Evolutionary conservation across 2,888 invertebrate species (phyloP).

Genomic region (Venusia cambrica): DNA sequence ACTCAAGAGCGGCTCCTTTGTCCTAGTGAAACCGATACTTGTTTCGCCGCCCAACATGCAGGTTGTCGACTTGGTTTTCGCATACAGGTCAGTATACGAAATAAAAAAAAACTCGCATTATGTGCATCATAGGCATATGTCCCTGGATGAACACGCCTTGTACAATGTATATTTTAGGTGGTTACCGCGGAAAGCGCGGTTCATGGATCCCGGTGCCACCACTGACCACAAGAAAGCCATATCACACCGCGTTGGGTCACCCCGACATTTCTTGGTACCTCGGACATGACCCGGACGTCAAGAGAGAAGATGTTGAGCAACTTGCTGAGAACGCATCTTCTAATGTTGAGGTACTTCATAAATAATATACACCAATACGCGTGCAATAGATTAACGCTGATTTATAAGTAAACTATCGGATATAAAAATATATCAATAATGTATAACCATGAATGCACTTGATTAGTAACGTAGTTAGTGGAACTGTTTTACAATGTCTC

Average conservation of each 20-base stretch:
- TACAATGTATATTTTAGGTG: conserved; percentile 24
- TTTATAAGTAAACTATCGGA: conserved; percentile 9
- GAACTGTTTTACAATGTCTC: conserved; percentile 20
- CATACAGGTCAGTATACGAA: conserved; percentile 10
- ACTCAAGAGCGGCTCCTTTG: too few relatives aligned
- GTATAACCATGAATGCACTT: conserved; percentile 7
- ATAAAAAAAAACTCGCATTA: conserved; percentile 1
- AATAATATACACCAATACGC: conserved; percentile 14
- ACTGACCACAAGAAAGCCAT: conserved; percentile 51
- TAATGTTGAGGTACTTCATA: conserved; percentile 59
- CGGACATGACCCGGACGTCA: conserved; percentile 69
- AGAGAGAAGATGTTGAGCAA: conserved; percentile 71
- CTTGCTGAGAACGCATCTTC: conserved; percentile 48
- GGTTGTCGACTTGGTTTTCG: neutral
- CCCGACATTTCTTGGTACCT: conserved; percentile 73
- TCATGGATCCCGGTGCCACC: conserved; percentile 50
- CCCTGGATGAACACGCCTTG: conserved; percentile 13
- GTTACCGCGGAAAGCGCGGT: conserved; percentile 21
- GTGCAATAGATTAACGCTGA: conserved; percentile 11
- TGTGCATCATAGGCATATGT: conserved; percentile 4
- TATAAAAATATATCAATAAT: conserved; percentile 5
- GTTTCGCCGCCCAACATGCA: neutral
- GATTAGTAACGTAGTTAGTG: conserved; percentile 14
- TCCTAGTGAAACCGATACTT: too few relatives aligned
- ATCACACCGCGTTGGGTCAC: conserved; percentile 62